phyloP scores from a whole-genome alignment of 2,113 vertebrate genomes.

The Mormyrus iriodes region DNA sequence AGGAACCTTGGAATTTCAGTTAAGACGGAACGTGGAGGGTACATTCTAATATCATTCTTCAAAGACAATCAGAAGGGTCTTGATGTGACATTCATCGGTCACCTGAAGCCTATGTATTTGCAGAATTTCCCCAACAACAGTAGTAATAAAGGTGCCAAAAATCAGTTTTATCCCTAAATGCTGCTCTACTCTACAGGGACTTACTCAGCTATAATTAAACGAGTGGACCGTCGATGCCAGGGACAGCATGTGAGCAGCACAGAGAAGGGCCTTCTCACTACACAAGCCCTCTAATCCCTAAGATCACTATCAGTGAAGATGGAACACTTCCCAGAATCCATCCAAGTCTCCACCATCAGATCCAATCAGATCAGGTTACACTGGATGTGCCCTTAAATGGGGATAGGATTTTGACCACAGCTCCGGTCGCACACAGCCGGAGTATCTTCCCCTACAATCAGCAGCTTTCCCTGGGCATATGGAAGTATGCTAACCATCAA shows the following conservation, averaged over 20 bases:
- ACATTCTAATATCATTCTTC: background rate
- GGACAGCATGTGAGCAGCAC: background rate
- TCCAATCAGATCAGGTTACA: slow-evolving; percentile 18
- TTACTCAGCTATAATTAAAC: background rate
- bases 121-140: background rate
- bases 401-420: background rate
- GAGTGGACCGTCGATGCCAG: background rate
- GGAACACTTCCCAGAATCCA: slow-evolving; percentile 14
- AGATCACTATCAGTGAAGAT: slow-evolving; percentile 21
- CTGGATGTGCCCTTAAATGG: background rate
- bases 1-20: background rate
- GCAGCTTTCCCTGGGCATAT: background rate
- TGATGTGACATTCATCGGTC: background rate
- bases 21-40: background rate
- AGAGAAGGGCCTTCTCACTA: background rate
- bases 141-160: background rate
- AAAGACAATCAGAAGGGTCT: background rate
- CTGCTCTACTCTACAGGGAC: background rate
- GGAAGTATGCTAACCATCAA: background rate
- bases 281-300: slow-evolving; percentile 24
- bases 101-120: background rate
- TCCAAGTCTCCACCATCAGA: slow-evolving; percentile 3
- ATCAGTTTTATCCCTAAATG: background rate
- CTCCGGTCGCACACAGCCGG: background rate
- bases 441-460: background rate